Percentiles rank a stretch among this genome's conserved stretches.
phyloP scores from a whole-genome alignment of 2,888 invertebrate species.

The Plebejus argus region DNA sequence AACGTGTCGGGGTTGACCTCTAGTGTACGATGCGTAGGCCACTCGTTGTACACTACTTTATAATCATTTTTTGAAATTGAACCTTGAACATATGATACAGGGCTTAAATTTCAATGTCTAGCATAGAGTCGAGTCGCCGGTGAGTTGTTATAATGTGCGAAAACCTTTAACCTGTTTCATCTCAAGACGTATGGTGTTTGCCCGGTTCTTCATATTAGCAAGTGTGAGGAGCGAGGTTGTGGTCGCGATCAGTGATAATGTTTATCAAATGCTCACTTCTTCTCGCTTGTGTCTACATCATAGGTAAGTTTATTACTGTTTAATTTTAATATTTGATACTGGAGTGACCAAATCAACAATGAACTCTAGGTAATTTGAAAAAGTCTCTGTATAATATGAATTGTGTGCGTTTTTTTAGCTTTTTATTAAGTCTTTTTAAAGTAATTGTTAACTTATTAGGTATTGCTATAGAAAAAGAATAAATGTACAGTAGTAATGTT shows the following conservation, averaged over 20 bases:
- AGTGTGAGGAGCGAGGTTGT: background rate
- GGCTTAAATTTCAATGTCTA: slow-evolving; percentile 18
- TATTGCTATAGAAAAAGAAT: background rate
- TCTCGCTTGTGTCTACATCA: background rate
- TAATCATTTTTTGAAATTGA: slow-evolving; percentile 20
- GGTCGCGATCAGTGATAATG: background rate
- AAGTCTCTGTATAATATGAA: background rate
- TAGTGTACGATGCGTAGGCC: slow-evolving; percentile 20
- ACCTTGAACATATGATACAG: slow-evolving; percentile 18
- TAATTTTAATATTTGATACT: background rate
- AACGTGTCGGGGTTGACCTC: slow-evolving; percentile 20
- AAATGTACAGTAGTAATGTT: too few relatives aligned
- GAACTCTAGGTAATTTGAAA: background rate
- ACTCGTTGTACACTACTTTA: slow-evolving; percentile 18
- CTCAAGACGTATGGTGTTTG: background rate
- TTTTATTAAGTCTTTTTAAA: background rate
- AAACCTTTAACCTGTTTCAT: background rate
- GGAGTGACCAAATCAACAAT: background rate
- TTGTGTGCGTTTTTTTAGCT: background rate
- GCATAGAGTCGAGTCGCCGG: slow-evolving; percentile 20
- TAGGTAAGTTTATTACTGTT: background rate
- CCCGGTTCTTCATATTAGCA: background rate
- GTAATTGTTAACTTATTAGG: background rate
- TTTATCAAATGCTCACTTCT: background rate
- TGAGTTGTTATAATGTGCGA: slow-evolving; percentile 20